These are phyloP conservation scores for Brienomyrus longianalis DNA, from an alignment of 2,113 vertebrate genomes.

Conservation along the genomic window DNA sequence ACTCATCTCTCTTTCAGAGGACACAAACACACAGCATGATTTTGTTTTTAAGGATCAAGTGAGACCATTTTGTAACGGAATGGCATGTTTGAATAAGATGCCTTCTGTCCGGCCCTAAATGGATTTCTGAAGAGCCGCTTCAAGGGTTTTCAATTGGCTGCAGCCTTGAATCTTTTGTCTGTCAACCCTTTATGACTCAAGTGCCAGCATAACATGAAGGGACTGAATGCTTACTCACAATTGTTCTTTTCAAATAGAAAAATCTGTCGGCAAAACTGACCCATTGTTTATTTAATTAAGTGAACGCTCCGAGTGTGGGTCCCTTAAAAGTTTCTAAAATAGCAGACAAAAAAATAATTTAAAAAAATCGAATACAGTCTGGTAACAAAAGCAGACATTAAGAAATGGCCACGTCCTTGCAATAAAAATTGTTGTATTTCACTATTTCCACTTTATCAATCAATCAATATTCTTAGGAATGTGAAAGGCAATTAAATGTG, in stretches of 20 bases:
- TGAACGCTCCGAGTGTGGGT: slow-evolving; percentile 66
- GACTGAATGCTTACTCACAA: slow-evolving; percentile 61
- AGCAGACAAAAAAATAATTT: slow-evolving; percentile 38
- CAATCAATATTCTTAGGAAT: slow-evolving; percentile 51
- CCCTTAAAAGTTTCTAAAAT: slow-evolving; percentile 66
- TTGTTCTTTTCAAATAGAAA: slow-evolving; percentile 61
- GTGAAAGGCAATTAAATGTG: slow-evolving; percentile 43
- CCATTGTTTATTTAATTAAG: slow-evolving; percentile 72
- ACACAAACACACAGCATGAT: slow-evolving; percentile 44
- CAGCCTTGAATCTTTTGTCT: slow-evolving; percentile 67
- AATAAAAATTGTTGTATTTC: slow-evolving; percentile 31
- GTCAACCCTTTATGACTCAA: slow-evolving; percentile 68
- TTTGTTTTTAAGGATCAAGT: slow-evolving; percentile 52
- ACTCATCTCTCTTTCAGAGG: slow-evolving; percentile 57
- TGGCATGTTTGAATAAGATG: slow-evolving; percentile 67
- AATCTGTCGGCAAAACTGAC: slow-evolving; percentile 62
- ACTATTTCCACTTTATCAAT: slow-evolving; percentile 34
- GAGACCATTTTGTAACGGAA: slow-evolving; percentile 58
- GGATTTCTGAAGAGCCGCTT: slow-evolving; percentile 60
- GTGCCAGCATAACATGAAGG: slow-evolving; percentile 67
- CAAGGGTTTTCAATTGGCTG: slow-evolving; percentile 60
- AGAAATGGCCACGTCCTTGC: slow-evolving; percentile 61
- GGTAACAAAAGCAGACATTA: slow-evolving; percentile 64
- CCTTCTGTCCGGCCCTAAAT: slow-evolving; percentile 59
- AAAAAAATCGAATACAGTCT: slow-evolving; percentile 31